Base-by-base conservation (phyloP, 2,888 invertebrate genomes). In the Tipula helvola region DNA sequence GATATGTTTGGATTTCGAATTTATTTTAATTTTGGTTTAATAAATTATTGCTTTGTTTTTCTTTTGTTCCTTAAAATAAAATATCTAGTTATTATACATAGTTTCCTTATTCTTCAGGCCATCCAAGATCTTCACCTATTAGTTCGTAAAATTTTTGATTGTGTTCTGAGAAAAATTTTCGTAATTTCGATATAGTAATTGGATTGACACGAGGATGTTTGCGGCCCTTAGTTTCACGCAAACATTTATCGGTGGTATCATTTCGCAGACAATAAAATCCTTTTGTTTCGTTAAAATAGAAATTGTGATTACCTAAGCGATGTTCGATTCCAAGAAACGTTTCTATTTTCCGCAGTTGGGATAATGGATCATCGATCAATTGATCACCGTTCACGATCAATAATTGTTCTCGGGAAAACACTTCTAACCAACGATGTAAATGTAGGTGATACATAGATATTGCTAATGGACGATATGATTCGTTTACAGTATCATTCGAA, bases 211-310 rank as follows among this genome's bases (percentile, higher is more conserved):
- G 93, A 5, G 98, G 97, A 92, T 98, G 97, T 91, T 95, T 94
- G 57, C 96, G 93, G 87, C 96, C 95, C 90, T 96, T 95, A 91
- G 98, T 94, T 92, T 96, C 94, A 90, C 95, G 90, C 92, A 98
- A 92, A 94, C 98, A 95, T 92, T 97, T 94, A 93, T 97, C 94
- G 89, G 96, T 94, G 88, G 95, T 95, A 91, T 97, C 96, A 92
- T 97, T 95, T 90, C 97, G 93, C 90, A 97, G 93, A 91, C 99
- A 99, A 92, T 96, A 99, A 92, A 99, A 98, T 87, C 99, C 98
- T 92, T 98, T 98, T 16, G 97, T 98, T 92, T 96, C 96, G 92
- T 99, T 99, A 93, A 97, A 99, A 92, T 98, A 98, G 92, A 99
- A 97, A 92, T 98, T 97, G 91, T 96, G 96, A 89, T 95, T 94